Evolutionary conservation across 2,888 invertebrate species (phyloP), one percentile per base, ranked within the genome.

Genomic region (Drosophila austrosaltans): DNA sequence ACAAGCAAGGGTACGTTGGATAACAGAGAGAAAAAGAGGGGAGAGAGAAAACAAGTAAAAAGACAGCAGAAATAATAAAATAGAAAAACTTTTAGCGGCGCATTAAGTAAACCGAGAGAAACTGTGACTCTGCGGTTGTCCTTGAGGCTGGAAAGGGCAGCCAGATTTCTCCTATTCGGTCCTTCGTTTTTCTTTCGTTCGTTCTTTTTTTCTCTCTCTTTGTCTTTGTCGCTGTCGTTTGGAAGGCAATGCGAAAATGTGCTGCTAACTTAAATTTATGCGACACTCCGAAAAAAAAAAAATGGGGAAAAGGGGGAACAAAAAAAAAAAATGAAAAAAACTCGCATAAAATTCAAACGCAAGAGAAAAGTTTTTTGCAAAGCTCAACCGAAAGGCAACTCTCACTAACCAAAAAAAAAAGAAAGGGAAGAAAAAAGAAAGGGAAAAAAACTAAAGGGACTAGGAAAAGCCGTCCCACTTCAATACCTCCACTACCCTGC

Each of bases 61-160:
- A 28, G 53, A 80, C 66, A 68, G 64, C 88, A 81, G 74, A 84
- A 89, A 83, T 83, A 83, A 83, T 83, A 83, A 89, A 89, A 83
- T 89, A 83, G 89, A 70, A 84, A 89, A 83, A 83, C 83, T 83
- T 83, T 83, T 89, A 89, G 89, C 82, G 87, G 83, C 82, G 85
- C 85, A 83, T 83, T 89, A 89, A 89, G 85, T 85, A 87, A 83
- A 84, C 83, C 83, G 74, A 89, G 82, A 75, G 82, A 75, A 87
- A 81, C 87, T 84, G 85, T 75, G 89, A 89, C 89, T 83, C 85
- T 84, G 89, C 70, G 89, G 89, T 77, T 89, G 89, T 87, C 89
- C 89, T 87, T 84, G 89, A 87, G 64, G 78, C 44, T 25, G 39
- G 40, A 39, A 58, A 16, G 58, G 63, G 44, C 8, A n/a, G n/a